A percentile compares a stretch with the other conserved stretches of the same genome.
Conservation (phyloP, 2,113 vertebrate genomes). For the Paraplagusia blochii region DNA sequence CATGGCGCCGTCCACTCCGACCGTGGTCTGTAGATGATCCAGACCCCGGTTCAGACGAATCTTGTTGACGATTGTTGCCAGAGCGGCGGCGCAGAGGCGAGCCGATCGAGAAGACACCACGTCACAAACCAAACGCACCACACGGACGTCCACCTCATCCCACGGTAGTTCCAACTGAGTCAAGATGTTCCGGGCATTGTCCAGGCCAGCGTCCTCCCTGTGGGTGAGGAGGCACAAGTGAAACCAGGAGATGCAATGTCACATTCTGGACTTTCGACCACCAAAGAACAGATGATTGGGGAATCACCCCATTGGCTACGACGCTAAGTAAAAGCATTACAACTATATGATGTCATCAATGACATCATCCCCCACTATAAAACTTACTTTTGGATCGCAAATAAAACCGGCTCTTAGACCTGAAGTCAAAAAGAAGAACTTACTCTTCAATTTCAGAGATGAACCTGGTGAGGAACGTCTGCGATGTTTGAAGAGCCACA, state of each 20-base stretch:
- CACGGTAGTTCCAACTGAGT: constrained; percentile 67
- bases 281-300: too few species aligned
- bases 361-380: too few species aligned
- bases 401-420: too few species aligned
- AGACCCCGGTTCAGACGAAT: constrained; percentile 70
- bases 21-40: constrained; percentile 46
- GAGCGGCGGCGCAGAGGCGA: constrained; percentile 72
- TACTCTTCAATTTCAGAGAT: constrained; percentile 80
- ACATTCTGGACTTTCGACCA: too few species aligned
- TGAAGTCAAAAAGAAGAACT: constrained; percentile 19
- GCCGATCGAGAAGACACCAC: constrained; percentile 73
- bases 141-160: constrained; percentile 48
- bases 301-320: too few species aligned
- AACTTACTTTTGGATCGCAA: too few species aligned
- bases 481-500: constrained; percentile 46
- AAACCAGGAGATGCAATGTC: not conserved
- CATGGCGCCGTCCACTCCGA: constrained; percentile 80
- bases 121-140: constrained; percentile 74
- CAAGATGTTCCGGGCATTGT: constrained; percentile 49
- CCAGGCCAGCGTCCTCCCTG: constrained; percentile 50
- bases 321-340: too few species aligned
- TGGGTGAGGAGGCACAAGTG: not conserved
- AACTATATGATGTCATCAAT: too few species aligned
- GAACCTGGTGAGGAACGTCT: constrained; percentile 64
- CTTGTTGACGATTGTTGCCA: constrained; percentile 76